Percentiles rank a stretch among this genome's conserved stretches.
These are phyloP conservation scores for Lerista edwardsae DNA, from an alignment of 2,797 vertebrate genomes.

Conservation along the genomic window DNA sequence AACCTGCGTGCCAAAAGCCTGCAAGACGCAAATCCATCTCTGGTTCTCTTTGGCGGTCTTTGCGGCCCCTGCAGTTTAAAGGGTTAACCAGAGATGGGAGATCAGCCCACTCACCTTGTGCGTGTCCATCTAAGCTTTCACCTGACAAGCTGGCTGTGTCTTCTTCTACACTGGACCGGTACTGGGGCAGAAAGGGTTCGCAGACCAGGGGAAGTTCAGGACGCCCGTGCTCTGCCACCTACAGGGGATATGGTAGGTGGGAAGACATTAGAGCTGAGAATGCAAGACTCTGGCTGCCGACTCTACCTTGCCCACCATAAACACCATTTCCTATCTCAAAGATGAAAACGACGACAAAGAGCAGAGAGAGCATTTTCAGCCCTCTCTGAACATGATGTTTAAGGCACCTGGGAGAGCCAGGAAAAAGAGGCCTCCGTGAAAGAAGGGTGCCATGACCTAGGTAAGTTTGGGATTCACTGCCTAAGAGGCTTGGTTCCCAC, in stretches of 20 bases:
- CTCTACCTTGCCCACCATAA: background rate
- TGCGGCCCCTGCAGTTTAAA: background rate
- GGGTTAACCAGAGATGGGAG: background rate
- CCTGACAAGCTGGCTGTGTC: conserved; percentile 87
- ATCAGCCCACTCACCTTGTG: conserved; percentile 82
- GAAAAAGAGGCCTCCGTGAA: no score
- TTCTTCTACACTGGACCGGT: conserved; percentile 83
- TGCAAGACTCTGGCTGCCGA: background rate
- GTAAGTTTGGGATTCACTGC: no score
- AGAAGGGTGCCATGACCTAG: no score
- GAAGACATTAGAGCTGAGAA: background rate
- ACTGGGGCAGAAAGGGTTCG: conserved; percentile 78
- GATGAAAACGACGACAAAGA: background rate
- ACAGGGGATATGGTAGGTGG: background rate
- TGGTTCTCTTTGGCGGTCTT: background rate
- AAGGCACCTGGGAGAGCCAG: no score
- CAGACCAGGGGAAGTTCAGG: conserved; percentile 66
- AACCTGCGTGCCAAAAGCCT: background rate
- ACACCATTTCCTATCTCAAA: background rate
- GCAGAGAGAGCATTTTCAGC: no score
- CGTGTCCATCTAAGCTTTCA: conserved; percentile 88
- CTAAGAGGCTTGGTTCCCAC: background rate
- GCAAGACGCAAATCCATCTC: background rate
- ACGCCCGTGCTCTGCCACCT: conserved; percentile 69
- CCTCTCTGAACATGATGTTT: no score